Evolutionary conservation across 2,888 invertebrate species (phyloP), one percentile per base, ranked within the genome.

Genomic region (Macaria notata): DNA sequence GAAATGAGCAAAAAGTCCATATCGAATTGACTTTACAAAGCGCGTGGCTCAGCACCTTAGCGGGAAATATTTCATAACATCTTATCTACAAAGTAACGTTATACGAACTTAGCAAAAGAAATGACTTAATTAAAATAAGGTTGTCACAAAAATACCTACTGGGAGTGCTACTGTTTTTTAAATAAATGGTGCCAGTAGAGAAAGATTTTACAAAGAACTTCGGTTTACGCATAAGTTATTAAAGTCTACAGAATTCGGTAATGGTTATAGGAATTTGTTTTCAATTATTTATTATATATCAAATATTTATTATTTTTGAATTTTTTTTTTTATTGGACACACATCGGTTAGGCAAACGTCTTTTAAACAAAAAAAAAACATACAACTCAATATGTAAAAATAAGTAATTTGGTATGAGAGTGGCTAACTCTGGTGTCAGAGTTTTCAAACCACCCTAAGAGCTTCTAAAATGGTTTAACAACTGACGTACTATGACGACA

Each of bases 1-100:
- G 41, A 44, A 53, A 42, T 33, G 50, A 42, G 49, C 41, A 56
- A 65, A 63, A 59, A 56, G 44, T 41, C 44, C 47, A 46, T 55
- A 31, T 9, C 41, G 29, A 62, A 55, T 55, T 19, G 29, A 44
- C 36, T 44, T 19, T 2, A 19, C 19, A 19, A 19, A 19, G 19
- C 19, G 19, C 33, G 49, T 41, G 4, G 41, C 41, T 4, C 9
- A 41, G n/a, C 49, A 49, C 49, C 49, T 49, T 36, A 36, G 19
- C 50, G 50, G 44, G 50, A 50, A 44, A 44, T 50, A 50, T 45
- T 44, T 44, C 43, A 36, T 44, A 44, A 44, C 3, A 36, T 44
- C 36, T 38, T 4, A 43, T 33, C 36, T 50, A 8, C 9, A 44
- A 50, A 43, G 52, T 39, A 41, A 44, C 43, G 44, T 36, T 50